These are phyloP conservation scores for Agraylea sexmaculata DNA, from an alignment of 1,140 invertebrate genomes.

Conservation along the genomic window DNA sequence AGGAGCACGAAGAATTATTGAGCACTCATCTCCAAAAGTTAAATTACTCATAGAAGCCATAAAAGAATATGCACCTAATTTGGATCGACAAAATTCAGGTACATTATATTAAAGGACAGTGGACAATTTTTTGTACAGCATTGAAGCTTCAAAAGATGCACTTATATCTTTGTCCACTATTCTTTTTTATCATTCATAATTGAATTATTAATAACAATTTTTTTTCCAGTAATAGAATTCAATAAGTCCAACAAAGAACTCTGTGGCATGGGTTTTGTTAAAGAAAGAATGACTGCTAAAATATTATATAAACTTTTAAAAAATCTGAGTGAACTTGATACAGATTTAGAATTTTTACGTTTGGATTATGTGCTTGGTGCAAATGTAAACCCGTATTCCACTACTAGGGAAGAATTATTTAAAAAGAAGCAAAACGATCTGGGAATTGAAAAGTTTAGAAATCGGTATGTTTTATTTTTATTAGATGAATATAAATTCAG, in stretches of 20 bases:
- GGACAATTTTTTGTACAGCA: too few species aligned
- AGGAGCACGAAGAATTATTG: constrained; percentile 24
- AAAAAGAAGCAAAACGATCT: constrained; percentile 45
- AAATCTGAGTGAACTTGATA: constrained; percentile 33
- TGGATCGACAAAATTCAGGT: too few species aligned
- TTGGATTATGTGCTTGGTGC: constrained; percentile 64
- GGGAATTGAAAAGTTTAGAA: constrained; percentile 38
- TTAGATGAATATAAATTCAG: too few species aligned
- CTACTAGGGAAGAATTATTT: constrained; percentile 43
- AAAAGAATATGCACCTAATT: constrained; percentile 32
- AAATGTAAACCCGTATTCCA: constrained; percentile 40
- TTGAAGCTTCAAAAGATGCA: too few species aligned
- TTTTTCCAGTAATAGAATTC: constrained; percentile 24
- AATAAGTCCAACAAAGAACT: constrained; percentile 38
- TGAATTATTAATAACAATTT: too few species aligned
- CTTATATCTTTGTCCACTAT: too few species aligned
- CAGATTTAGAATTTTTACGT: constrained; percentile 45
- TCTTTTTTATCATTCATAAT: too few species aligned
- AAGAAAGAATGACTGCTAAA: constrained; percentile 65
- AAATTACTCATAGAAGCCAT: constrained; percentile 43
- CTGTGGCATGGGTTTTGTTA: constrained; percentile 73
- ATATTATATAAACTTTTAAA: constrained; percentile 63
- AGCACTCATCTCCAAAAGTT: constrained; percentile 47
- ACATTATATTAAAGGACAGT: too few species aligned
- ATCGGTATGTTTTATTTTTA: constrained; percentile 31